phyloP scores from a whole-genome alignment of 2,113 vertebrate species.

The Alosa alosa region DNA sequence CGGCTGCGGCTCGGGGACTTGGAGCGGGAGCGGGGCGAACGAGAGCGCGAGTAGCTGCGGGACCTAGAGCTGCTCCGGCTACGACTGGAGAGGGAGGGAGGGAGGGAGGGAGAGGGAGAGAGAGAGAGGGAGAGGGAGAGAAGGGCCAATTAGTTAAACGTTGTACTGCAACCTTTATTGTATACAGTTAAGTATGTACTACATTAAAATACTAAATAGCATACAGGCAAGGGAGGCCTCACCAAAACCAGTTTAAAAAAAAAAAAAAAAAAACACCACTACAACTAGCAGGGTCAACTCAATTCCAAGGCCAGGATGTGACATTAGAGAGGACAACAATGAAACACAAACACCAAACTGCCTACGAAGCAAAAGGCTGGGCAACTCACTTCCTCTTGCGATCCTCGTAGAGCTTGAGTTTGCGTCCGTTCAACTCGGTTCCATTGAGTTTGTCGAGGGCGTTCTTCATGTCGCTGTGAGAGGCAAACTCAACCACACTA shows the following conservation, averaged over 20 bases:
- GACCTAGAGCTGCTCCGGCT: slow-evolving; percentile 73
- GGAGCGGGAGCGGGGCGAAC: slow-evolving; percentile 55
- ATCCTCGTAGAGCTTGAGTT: slow-evolving; percentile 87
- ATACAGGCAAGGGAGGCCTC: too few relatives aligned
- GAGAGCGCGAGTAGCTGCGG: slow-evolving; percentile 72
- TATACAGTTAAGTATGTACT: background rate
- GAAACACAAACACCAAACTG: background rate
- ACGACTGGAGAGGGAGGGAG: slow-evolving; percentile 38
- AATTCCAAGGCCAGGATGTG: background rate
- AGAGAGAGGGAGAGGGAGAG: background rate
- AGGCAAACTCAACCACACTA: slow-evolving; percentile 91
- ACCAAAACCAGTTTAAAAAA: too few relatives aligned
- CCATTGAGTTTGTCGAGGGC: slow-evolving; percentile 88
- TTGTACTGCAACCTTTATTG: background rate
- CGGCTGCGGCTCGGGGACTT: slow-evolving; percentile 59
- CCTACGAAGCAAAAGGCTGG: background rate
- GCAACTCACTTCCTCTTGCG: slow-evolving; percentile 76
- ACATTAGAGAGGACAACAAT: background rate
- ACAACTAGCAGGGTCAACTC: too few relatives aligned
- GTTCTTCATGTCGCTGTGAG: slow-evolving; percentile 90
- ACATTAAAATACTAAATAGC: too few relatives aligned
- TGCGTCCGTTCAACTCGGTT: slow-evolving; percentile 87
- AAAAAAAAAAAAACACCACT: too few relatives aligned
- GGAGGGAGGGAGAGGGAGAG: background rate
- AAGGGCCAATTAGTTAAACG: background rate